A percentile compares a stretch with the other conserved stretches of the same genome.
These are phyloP conservation scores for Clunio marinus DNA, from an alignment of 2,888 invertebrate species.

Conservation along the genomic window DNA sequence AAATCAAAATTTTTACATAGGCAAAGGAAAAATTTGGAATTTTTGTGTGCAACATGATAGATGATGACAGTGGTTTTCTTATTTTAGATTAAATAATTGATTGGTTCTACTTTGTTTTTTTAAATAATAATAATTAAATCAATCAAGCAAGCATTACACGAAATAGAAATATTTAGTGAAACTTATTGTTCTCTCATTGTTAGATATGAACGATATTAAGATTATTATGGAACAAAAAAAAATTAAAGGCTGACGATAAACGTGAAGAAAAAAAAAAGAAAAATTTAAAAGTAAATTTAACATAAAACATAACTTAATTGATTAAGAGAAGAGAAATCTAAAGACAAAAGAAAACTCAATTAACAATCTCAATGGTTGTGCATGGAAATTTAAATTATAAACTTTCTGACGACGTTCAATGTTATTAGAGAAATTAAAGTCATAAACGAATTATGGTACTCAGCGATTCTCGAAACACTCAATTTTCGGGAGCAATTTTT, in stretches of 20 bases:
- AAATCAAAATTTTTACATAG: slow-evolving; percentile 16
- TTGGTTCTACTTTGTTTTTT: no score
- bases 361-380: slow-evolving; percentile 37
- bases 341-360: slow-evolving; percentile 25
- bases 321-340: neutral
- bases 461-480: no score
- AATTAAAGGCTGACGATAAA: slow-evolving; percentile 17
- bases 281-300: neutral
- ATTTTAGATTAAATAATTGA: no score
- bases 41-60: no score
- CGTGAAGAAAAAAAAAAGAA: slow-evolving; percentile 25
- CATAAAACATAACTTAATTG: neutral
- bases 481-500: no score
- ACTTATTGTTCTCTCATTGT: slow-evolving; percentile 5
- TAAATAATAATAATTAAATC: neutral
- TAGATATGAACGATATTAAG: neutral
- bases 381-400: slow-evolving; percentile 11
- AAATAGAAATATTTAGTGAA: neutral
- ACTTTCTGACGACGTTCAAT: no score
- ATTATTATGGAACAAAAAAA: slow-evolving; percentile 27
- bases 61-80: no score
- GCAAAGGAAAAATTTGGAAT: neutral
- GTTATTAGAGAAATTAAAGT: no score
- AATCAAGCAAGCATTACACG: neutral
- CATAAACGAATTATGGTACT: no score